Conservation (phyloP, 2,888 invertebrate species). For the Orthonychiurus folsomi region DNA sequence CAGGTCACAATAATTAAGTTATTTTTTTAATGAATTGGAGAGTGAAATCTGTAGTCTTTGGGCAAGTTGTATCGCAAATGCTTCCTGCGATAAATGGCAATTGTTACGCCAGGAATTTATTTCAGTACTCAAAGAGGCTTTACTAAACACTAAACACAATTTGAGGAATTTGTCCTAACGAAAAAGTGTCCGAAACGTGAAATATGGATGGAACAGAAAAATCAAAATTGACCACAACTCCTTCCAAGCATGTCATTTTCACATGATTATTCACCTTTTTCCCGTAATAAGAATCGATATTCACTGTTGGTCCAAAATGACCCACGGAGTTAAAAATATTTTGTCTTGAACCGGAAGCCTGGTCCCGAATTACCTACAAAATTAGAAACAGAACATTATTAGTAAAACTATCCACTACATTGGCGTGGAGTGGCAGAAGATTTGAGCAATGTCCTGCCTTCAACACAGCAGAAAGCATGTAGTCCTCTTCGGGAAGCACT, state of each 20-base stretch:
- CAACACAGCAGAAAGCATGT: constrained; percentile 69
- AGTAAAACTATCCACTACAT: background rate
- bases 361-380: constrained; percentile 24
- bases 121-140: too few species aligned
- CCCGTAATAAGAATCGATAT: constrained; percentile 56
- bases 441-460: constrained; percentile 52
- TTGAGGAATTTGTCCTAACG: constrained; percentile 79
- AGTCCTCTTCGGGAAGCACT: constrained; percentile 65
- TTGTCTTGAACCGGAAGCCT: background rate
- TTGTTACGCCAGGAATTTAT: too few species aligned
- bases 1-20: too few species aligned
- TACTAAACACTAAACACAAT: constrained; percentile 59
- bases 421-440: too few species aligned
- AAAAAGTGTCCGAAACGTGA: constrained; percentile 76
- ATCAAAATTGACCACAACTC: constrained; percentile 69
- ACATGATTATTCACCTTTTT: constrained; percentile 68
- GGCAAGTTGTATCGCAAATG: too few species aligned
- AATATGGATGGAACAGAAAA: constrained; percentile 69
- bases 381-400: background rate
- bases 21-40: too few species aligned
- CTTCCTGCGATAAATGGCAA: too few species aligned
- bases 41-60: too few species aligned
- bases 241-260: constrained; percentile 62
- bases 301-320: constrained; percentile 7
- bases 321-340: background rate